Base-by-base conservation (phyloP, 1,140 invertebrate genomes). In the Pogonus chalceus region DNA sequence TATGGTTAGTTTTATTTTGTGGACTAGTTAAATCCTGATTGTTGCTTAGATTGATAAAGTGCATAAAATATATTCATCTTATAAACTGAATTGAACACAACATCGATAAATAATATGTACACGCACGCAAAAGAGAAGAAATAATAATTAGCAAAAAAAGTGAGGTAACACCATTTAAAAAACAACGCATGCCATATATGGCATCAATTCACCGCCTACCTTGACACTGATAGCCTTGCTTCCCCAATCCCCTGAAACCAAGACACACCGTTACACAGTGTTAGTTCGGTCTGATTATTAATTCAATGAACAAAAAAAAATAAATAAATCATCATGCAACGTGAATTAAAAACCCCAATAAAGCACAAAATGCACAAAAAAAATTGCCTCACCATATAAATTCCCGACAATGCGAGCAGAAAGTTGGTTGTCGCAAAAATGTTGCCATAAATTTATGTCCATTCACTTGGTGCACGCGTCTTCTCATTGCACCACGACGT, bases 201-300 rank as follows among this genome's bases (percentile, higher is more conserved):
- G 49, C 49, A 56, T 62, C 35, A 43, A n/a, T 48, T 23, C 9
- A 43, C 37, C 37, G 37, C 48, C 77, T 84, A 96, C 92, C 93
- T 95, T 99, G 96, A 83, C 96, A 99, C 75, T 99, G 96, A 82
- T 99, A 99, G 70, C 96, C 96, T 83, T 99, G 96, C 77, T 97
- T 97, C 69, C 94, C 91, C 66, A 97, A 81, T 72, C 95, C 95
- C 92, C 90, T 93, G 82, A 69, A 82, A 86, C 78, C 69, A 79
- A 76, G 83, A 81, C 74, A 73, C 72, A 77, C 74, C 60, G 54
- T 64, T 64, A 63, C 60, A 56, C 47, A 57, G 52, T 60, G 55
- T 60, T 59, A 58, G 56, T 60, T 54, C 18, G 18, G 37, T 43
- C 3, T n/a, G n/a, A n/a, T n/a, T n/a, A n/a, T 51, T 54, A 53